These are phyloP conservation scores for Ceratina calcarata DNA, from an alignment of 1,140 invertebrate genomes.

Conservation along the genomic window DNA sequence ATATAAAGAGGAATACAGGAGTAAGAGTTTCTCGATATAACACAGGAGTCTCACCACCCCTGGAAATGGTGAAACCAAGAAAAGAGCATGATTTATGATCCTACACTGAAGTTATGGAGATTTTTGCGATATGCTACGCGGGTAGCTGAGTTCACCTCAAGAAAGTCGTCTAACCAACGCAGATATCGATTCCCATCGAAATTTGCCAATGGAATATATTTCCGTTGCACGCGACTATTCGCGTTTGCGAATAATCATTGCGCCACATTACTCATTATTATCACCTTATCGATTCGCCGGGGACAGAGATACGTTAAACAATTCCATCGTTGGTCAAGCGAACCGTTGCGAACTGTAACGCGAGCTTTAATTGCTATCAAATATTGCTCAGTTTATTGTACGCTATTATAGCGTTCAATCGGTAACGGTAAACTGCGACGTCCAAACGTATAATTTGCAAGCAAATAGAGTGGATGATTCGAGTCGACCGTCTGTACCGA, in stretches of 20 bases:
- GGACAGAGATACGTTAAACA: not conserved
- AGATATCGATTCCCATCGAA: slow-evolving; percentile 27
- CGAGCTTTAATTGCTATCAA: slow-evolving; percentile 4
- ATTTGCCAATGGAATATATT: slow-evolving; percentile 3
- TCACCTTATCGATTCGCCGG: not conserved
- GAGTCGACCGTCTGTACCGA: too few relatives aligned
- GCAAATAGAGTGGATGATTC: not conserved
- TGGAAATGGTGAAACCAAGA: not conserved
- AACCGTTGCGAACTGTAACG: not conserved
- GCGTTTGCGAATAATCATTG: not conserved
- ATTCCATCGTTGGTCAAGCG: not conserved
- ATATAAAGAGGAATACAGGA: slow-evolving; percentile 19
- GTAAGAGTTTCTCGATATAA: slow-evolving; percentile 28
- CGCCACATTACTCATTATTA: not conserved
- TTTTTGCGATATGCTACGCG: slow-evolving; percentile 8
- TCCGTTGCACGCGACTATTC: not conserved
- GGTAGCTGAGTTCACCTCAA: slow-evolving; percentile 11
- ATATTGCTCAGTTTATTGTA: not conserved
- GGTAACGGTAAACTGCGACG: not conserved
- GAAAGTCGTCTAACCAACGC: slow-evolving; percentile 8
- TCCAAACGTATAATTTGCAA: not conserved
- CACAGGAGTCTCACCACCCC: slow-evolving; percentile 26
- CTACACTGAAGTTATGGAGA: slow-evolving; percentile 30
- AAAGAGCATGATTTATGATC: slow-evolving; percentile 37
- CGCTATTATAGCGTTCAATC: not conserved